Percentiles rank a stretch among this genome's conserved stretches.
Conservation (phyloP, 2,113 vertebrate genomes). For the Lophotis ruficrista region DNA sequence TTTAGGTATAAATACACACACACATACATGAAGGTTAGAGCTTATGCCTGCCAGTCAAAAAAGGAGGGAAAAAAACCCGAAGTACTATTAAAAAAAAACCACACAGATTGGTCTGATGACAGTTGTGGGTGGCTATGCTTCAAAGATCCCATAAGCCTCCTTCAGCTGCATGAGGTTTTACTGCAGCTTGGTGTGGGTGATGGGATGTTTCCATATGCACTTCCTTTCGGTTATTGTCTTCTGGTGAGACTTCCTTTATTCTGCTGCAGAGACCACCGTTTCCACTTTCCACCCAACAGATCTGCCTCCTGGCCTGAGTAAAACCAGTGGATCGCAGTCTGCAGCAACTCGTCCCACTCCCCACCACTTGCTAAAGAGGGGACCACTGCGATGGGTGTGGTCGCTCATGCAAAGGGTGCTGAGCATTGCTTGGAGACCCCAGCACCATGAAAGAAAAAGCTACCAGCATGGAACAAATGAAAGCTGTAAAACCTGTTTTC, state of each 20-base stretch:
- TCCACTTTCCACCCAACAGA: conserved; percentile 16
- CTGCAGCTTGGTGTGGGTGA: conserved; percentile 7
- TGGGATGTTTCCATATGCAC: conserved; percentile 58
- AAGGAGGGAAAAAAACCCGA: not conserved
- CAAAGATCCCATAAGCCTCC: conserved; percentile 45
- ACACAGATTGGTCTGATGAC: not conserved
- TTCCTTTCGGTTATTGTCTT: conserved; percentile 71
- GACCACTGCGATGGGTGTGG: not conserved
- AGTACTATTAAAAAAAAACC: not conserved
- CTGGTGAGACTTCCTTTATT: conserved; percentile 47
- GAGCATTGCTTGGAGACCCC: not conserved
- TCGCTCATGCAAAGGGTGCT: not conserved
- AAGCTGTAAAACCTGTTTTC: not conserved
- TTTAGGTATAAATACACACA: not conserved
- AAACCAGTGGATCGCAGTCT: not conserved
- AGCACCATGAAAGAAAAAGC: not conserved
- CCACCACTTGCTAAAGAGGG: not conserved
- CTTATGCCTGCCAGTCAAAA: not conserved
- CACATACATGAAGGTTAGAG: not conserved
- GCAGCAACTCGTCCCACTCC: not conserved
- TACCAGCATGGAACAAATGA: not conserved
- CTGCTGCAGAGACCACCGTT: not conserved
- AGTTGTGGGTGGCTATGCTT: conserved; percentile 67
- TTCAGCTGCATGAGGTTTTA: conserved; percentile 57
- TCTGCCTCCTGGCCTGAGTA: conserved; percentile 24